Evolutionary conservation across 2,113 vertebrate species (phyloP).

Genomic region (Psittacus erithacus): DNA sequence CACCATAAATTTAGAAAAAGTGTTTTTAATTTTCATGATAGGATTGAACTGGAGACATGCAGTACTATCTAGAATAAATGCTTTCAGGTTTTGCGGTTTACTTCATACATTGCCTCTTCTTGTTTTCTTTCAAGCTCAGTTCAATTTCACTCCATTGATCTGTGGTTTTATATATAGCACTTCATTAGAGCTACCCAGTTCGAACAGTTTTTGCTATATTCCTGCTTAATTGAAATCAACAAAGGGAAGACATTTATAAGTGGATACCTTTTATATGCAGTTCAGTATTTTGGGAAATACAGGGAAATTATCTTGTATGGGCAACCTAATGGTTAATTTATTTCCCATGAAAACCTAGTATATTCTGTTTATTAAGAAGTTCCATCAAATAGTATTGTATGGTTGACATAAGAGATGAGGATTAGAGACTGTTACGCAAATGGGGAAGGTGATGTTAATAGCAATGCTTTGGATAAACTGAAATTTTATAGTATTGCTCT

Average conservation of each 20-base stretch:
- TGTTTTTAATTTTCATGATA: not conserved
- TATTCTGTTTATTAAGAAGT: not conserved
- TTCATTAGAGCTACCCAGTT: not conserved
- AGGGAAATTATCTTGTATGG: not conserved
- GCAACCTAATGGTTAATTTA: not conserved
- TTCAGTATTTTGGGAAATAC: not conserved
- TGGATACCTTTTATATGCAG: not conserved
- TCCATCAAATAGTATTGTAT: not conserved
- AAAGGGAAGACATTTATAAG: not conserved
- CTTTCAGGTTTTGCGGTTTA: not conserved
- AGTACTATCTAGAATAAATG: not conserved
- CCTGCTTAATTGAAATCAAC: not conserved
- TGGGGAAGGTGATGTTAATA: not conserved
- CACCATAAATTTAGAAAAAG: not conserved
- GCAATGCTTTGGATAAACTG: not conserved
- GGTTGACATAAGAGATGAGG: not conserved
- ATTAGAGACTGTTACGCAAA: not conserved
- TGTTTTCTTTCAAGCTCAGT: not conserved
- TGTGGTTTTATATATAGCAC: not conserved
- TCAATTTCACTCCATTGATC: not conserved
- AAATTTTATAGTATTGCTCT: not conserved
- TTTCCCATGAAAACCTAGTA: not conserved
- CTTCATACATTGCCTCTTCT: not conserved
- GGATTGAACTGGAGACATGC: not conserved
- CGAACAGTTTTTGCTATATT: not conserved